phyloP scores from a whole-genome alignment of 2,888 invertebrate genomes.

The Drosophila parthenogenetica region DNA sequence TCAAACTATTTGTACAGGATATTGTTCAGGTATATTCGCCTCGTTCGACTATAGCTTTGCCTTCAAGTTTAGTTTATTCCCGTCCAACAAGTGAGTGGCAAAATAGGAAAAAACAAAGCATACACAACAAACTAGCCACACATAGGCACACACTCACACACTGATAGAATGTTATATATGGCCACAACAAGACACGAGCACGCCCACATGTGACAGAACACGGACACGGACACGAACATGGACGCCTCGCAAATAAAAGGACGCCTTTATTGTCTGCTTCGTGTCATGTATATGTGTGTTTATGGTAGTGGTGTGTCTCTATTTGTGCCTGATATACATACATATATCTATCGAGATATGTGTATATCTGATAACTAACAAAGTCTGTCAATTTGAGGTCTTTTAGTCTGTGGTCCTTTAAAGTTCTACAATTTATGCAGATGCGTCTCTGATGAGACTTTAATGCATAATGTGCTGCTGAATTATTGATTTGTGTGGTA shows the following conservation, averaged over 20 bases:
- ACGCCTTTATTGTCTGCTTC: constrained; percentile 57
- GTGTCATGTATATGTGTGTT: constrained; percentile 29
- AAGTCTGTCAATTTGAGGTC: constrained; percentile 5
- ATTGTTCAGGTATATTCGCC: too few relatives aligned
- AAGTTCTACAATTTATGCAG: constrained; percentile 23
- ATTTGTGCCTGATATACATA: constrained; percentile 19
- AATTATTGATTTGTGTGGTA: constrained; percentile 38
- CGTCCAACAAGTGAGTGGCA: constrained; percentile 57
- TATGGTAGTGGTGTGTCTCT: constrained; percentile 2
- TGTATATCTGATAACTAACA: constrained; percentile 4
- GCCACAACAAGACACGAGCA: constrained; percentile 15
- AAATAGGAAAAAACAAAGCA: constrained; percentile 56
- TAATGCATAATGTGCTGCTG: constrained; percentile 35
- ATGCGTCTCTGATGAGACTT: constrained; percentile 22
- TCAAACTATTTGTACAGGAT: too few relatives aligned
- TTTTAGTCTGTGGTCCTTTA: not conserved
- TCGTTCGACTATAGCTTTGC: not conserved
- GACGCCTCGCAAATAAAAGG: constrained; percentile 44
- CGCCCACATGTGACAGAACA: constrained; percentile 30
- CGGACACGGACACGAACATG: constrained; percentile 28
- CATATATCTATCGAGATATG: not conserved
- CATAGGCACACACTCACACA: constrained; percentile 21
- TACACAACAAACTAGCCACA: constrained; percentile 52
- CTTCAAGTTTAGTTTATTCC: constrained; percentile 4
- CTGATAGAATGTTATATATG: not conserved